Percentiles rank a stretch among this genome's conserved stretches.
These are phyloP conservation scores for Calameuta idolon DNA, from an alignment of 2,888 invertebrate genomes.

Conservation along the genomic window DNA sequence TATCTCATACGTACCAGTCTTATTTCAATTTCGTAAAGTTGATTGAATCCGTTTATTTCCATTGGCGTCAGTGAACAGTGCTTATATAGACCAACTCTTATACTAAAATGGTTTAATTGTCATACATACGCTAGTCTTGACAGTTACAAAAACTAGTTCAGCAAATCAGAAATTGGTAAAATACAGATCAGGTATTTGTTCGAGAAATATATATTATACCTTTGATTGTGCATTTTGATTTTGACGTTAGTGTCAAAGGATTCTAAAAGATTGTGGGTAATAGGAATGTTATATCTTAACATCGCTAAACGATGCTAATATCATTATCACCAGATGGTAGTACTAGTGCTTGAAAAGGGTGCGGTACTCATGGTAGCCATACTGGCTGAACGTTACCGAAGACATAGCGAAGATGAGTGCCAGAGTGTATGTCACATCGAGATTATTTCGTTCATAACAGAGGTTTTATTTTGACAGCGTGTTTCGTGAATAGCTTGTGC, in stretches of 20 bases:
- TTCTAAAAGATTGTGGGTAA: background rate
- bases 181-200: background rate
- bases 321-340: background rate
- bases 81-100: too few relatives aligned
- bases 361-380: conserved; percentile 53
- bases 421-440: conserved; percentile 57
- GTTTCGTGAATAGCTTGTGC: conserved; percentile 40
- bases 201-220: background rate
- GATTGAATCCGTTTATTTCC: background rate
- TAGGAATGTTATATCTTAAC: background rate
- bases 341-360: conserved; percentile 34
- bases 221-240: background rate
- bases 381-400: conserved; percentile 56
- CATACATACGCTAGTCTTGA: background rate
- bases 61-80: background rate
- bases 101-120: background rate
- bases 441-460: conserved; percentile 52
- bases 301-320: background rate
- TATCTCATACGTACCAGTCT: background rate
- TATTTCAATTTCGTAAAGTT: background rate
- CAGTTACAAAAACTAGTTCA: background rate
- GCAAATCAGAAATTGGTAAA: background rate
- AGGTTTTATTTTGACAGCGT: conserved; percentile 56
- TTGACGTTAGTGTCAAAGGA: background rate
- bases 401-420: conserved; percentile 53